Conservation (phyloP, 2,888 invertebrate species). For the Trachelus iudaicus region DNA sequence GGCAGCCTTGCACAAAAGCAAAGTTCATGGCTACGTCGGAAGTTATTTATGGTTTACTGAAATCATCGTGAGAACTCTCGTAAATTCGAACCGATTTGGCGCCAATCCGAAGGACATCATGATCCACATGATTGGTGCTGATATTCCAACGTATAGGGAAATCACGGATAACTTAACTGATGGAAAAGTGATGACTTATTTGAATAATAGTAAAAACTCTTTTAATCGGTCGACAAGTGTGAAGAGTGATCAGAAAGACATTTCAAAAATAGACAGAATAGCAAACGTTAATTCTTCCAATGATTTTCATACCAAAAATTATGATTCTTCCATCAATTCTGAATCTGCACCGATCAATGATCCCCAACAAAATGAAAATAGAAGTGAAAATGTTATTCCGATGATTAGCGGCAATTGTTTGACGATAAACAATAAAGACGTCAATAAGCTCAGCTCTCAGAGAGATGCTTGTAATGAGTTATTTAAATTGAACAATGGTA, state of each 20-base stretch:
- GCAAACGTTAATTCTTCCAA: background rate
- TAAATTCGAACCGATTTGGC: background rate
- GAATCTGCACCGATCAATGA: background rate
- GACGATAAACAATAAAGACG: background rate
- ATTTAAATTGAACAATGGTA: background rate
- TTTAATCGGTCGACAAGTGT: background rate
- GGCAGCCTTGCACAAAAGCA: conserved; percentile 40
- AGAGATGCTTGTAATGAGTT: background rate
- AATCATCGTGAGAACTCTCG: conserved; percentile 29
- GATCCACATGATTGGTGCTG: background rate
- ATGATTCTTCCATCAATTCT: background rate
- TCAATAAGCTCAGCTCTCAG: background rate
- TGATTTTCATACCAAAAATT: background rate
- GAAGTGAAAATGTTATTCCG: background rate
- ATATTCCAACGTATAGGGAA: background rate
- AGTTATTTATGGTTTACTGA: conserved; percentile 47
- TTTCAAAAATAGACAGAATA: background rate
- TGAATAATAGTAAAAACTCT: background rate
- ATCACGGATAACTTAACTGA: background rate
- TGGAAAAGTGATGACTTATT: background rate
- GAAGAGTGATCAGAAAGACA: background rate
- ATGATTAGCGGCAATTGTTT: background rate
- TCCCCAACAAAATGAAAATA: background rate
- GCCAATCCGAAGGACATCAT: background rate
- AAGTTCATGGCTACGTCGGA: conserved; percentile 37